Evolutionary conservation across 2,113 vertebrate species (phyloP).

Genomic region (Platycercus adscitus): DNA sequence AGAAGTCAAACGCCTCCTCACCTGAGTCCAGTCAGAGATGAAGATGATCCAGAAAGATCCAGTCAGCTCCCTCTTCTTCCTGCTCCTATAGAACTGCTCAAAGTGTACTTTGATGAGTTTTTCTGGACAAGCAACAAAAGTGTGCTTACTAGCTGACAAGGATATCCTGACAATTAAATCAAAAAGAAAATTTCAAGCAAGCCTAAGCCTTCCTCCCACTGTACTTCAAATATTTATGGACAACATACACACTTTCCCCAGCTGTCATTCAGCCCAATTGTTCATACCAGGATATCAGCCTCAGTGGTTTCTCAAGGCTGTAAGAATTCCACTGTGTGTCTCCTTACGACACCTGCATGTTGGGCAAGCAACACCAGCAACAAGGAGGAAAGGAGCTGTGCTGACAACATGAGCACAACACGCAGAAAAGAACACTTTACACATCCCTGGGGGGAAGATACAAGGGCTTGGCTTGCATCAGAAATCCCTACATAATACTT

Average conservation of each 20-base stretch:
- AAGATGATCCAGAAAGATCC: background rate
- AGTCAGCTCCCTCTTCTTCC: background rate
- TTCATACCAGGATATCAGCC: background rate
- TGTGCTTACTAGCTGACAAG: background rate
- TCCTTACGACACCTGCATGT: background rate
- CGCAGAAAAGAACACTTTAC: background rate
- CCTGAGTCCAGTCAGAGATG: background rate
- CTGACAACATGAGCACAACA: background rate
- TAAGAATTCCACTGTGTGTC: background rate
- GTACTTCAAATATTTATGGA: background rate
- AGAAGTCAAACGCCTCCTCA: background rate
- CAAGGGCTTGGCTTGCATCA: background rate
- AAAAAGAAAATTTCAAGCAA: background rate
- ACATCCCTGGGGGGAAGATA: background rate
- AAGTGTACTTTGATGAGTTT: background rate
- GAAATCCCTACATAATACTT: background rate
- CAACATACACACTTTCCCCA: background rate
- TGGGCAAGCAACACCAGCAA: background rate
- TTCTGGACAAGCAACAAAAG: background rate
- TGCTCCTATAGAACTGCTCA: background rate
- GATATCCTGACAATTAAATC: background rate
- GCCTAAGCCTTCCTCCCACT: background rate
- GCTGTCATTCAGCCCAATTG: background rate
- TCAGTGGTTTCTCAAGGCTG: background rate
- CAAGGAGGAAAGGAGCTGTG: background rate